Base-by-base conservation (phyloP, 2,888 invertebrate species). In the Mycogona germanica region DNA sequence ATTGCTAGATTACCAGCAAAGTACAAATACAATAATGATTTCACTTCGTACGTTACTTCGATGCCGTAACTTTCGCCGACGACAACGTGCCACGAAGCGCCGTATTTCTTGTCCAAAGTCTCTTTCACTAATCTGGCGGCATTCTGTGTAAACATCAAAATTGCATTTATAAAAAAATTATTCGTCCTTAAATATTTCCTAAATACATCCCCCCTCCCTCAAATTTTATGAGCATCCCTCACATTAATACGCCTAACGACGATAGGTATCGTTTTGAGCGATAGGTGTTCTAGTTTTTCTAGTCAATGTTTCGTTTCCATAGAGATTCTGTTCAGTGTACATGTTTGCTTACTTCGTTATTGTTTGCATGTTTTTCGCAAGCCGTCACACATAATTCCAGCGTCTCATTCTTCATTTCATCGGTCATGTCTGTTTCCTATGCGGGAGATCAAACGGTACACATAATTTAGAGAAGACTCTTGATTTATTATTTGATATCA, bases 111-210 rank as follows among this genome's bases (percentile, higher is more conserved):
- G 72, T 96, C 96, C 84, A 96, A 82, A 44, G 81, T 78, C 64
- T 96, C 93, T 72, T 96, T 96, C 53, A 96, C 88, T 78, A 87
- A 82, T 62, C 79, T 81, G n/a, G 96, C 91, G 0, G 93, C 93
- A 61, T 79, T 76, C 80, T 92, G n/a, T n/a, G n/a, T n/a, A n/a
- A 78, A 64, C 72, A 70, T 62, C n/a, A n/a, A n/a, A n/a, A n/a
- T n/a, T n/a, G n/a, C n/a, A n/a, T 35, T n/a, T n/a, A n/a, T n/a
- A n/a, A n/a, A n/a, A 45, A 45, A 45, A 45, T 25, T 45, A 45
- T 45, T 9, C 12, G 12, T 23, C 45, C 29, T 45, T 12, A 14
- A 25, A 45, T 12, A 12, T 21, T 45, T 45, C 9, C 7, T n/a
- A n/a, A n/a, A n/a, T n/a, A n/a, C n/a, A n/a, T n/a, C n/a, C n/a